Percentiles rank a stretch among this genome's conserved stretches.
Conservation (phyloP, 53 echinoderm and acorn worm species). For the Crossaster papposus region DNA sequence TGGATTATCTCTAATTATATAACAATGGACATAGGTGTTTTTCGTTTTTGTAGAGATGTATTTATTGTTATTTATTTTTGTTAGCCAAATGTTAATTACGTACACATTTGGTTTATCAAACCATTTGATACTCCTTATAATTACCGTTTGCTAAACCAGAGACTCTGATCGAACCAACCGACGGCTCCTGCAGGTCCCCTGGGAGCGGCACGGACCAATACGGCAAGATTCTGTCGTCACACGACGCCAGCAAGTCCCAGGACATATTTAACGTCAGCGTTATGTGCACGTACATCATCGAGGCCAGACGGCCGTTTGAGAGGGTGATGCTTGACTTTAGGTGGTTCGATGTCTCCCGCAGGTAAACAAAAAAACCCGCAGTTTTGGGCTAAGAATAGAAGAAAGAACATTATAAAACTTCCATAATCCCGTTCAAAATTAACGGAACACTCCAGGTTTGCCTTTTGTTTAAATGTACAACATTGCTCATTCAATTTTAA, state of each 20-base stretch:
- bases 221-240: conserved; percentile 64
- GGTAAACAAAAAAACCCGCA: conserved; percentile 39
- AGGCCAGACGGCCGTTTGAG: conserved; percentile 51
- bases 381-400: not conserved
- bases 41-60: too few relatives aligned
- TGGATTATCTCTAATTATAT: too few relatives aligned
- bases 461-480: too few relatives aligned
- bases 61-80: too few relatives aligned
- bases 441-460: too few relatives aligned
- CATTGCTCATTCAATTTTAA: too few relatives aligned
- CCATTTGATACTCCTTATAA: too few relatives aligned
- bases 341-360: conserved; percentile 68
- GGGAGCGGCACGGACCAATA: conserved; percentile 33
- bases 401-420: too few relatives aligned
- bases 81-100: too few relatives aligned
- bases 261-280: conserved; percentile 65
- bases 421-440: too few relatives aligned
- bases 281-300: conserved; percentile 57
- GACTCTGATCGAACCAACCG: conserved; percentile 9
- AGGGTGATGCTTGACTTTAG: conserved; percentile 77
- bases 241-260: conserved; percentile 43
- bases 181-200: conserved; percentile 60
- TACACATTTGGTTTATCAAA: too few relatives aligned
- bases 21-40: too few relatives aligned
- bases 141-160: not conserved